phyloP scores from a whole-genome alignment of 2,797 vertebrate genomes.

The Sparus aurata region DNA sequence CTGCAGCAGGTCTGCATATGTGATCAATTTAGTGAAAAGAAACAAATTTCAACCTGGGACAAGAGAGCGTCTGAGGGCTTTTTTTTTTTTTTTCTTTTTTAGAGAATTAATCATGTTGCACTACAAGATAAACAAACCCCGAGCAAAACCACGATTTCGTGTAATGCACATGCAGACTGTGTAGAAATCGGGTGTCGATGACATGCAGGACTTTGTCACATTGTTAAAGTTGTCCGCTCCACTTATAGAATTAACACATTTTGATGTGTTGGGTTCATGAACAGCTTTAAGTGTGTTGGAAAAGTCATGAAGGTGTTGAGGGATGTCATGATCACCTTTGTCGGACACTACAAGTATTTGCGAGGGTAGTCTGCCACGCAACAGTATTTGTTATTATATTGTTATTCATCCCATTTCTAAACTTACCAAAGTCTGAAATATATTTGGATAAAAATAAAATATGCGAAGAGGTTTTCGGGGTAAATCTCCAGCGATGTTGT shows the following conservation, averaged over 20 bases:
- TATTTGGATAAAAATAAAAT: background rate
- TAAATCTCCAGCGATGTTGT: background rate
- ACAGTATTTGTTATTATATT: too few relatives aligned
- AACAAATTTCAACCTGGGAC: background rate
- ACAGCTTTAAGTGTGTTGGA: background rate
- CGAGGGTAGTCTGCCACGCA: background rate
- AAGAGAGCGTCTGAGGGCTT: background rate
- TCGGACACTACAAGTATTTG: background rate
- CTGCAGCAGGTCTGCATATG: background rate
- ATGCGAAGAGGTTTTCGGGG: background rate
- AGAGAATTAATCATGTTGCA: background rate
- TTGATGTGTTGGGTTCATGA: background rate
- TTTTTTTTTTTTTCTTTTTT: background rate
- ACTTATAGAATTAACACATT: background rate
- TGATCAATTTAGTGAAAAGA: conserved; percentile 15
- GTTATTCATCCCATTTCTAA: background rate
- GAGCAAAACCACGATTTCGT: background rate
- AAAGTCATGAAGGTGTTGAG: background rate
- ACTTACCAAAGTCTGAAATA: conserved; percentile 12
- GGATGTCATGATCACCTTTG: conserved; percentile 12
- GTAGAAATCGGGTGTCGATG: background rate
- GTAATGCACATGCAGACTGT: background rate
- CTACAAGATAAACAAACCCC: background rate
- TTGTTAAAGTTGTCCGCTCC: background rate
- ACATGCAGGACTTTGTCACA: background rate